Evolutionary conservation across 1,140 invertebrate genomes (phyloP), one percentile per base, ranked within the genome.

Genomic region (Neodiprion virginianus): DNA sequence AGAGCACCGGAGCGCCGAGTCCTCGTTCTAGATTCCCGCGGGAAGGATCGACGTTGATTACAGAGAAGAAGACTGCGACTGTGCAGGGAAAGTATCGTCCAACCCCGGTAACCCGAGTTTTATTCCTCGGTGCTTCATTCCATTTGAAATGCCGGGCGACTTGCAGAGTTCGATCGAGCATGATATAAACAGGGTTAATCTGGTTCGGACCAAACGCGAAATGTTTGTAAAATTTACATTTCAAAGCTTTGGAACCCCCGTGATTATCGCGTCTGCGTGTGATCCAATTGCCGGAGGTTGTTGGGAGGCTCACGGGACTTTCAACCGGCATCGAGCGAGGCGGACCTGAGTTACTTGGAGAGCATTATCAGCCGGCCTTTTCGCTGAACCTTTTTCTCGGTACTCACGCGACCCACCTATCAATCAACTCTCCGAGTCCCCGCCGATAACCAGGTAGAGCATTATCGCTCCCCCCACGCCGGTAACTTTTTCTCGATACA

Each of bases 181-280:
- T 40, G 53, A 61, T 7, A 40, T 40, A 61, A 61, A 61, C 53
- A 61, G 53, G 11, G 53, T 17, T 61, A 61, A 61, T 61, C 53
- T 17, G 53, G 4, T 4, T 61, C 53, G 53, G n/a, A 17, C 53
- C 53, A 61, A 8, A 61, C n/a, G 53, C 53, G 11, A 61, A 61
- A 61, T 75, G 77, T 76, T 78, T 77, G 69, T 65, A 48, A 73
- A 75, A 79, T 79, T 79, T 78, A 71, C 78, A 79, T 79, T 75
- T 76, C 76, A 79, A 79, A 79, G 81, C 77, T 48, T 65, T 65
- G 1, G 2, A 65, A 14, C 12, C 17, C 61, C 12, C 12, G 61
- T 65, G 21, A 14, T 68, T 17, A 68, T 17, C 67, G 10, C 67
- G 11, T 71, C 48, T n/a, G n/a, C 12, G 14, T 70, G 50, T 47